Evolutionary conservation across 2,888 invertebrate genomes (phyloP), one percentile per base, ranked within the genome.

Genomic region (Dryococelus australis): DNA sequence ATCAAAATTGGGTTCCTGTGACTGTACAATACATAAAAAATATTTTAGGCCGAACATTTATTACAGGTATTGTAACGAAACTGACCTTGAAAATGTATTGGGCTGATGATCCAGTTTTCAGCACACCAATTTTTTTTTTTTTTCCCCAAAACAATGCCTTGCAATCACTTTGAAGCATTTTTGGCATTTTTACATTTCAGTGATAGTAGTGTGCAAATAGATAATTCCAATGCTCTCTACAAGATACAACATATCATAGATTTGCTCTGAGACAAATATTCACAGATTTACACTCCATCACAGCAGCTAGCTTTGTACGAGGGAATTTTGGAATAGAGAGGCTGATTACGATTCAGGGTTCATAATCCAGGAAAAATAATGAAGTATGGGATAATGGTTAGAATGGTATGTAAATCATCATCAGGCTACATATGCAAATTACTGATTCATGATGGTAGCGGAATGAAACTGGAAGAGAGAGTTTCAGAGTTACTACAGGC

Each of bases 261-360:
- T 24, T 87, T 89, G n/a, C 43, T 90, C 20, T 83, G 87, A 87
- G 88, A 89, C 51, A 89, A 88, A 86, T 90, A 89, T 89, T 87
- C 53, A 79, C 28, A 87, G 24, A 87, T 89, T 47, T 90, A 89
- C 85, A 89, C 88, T 86, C 89, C 89, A 47, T 20, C 81, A 85
- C 87, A 88, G 86, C 86, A 89, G 87, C 79, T 90, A 35, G 88
- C 89, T 78, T 51, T 90, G 28, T 89, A 90, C 87, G 89, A 90
- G 86, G 87, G 89, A 85, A 89, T 90, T 83, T 88, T 90, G 84
- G 90, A 89, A 53, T 90, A 89, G 89, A 78, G 89, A 86, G 90
- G 90, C 47, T 87, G 89, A 87, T 87, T 90, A 26, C 85, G 86
- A 51, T 88, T 90, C 53, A 88, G 88, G 85, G 89, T 90, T 35